Base-by-base conservation (phyloP, 92 coral and sea anemone genomes). In the Bergia sp. region DNA sequence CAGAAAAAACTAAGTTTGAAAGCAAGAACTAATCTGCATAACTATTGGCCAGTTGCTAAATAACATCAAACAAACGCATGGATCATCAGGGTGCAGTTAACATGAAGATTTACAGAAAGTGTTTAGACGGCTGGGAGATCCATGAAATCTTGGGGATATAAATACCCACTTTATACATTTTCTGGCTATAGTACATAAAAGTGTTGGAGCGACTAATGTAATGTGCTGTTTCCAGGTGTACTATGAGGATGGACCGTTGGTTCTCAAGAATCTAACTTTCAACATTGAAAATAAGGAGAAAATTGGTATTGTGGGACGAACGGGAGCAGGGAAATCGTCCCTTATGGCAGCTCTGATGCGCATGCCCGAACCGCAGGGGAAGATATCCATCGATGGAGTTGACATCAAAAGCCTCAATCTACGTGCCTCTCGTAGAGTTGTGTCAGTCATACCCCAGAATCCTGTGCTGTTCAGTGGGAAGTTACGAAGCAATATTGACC, bases 291-390 rank as follows among this genome's bases (percentile, higher is more conserved):
- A 80, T 38, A 58, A 47, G 41, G 84, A 47, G 44, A 90, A 87
- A 82, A 87, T 73, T n/a, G 93, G 29, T 29, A 29, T 29, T 29
- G 29, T 29, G 29, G 29, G 29, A 29, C 29, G 29, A 29, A 29
- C 29, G 93, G 93, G 90, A 18, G 93, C 93, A 8, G 93, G 93
- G 36, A 90, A 90, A 61, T 90, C 93, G 86, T 29, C 29, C 29
- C 29, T 29, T 29, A 29, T 29, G 29, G 29, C 29, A 29, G 29
- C 29, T 29, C 29, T 29, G 29, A 29, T 29, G 29, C 29, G 29
- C 29, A 29, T 29, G 29, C 29, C 29, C 29, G 29, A 29, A 18
- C 86, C 93, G 23, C 76, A 47, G 40, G 93, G 93, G 15, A 80
- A 72, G 29, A 57, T 90, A n/a, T 37, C 40, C 40, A 87, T 90